phyloP scores from a whole-genome alignment of 2,797 vertebrate genomes.

The Arnoldichthys spilopterus region DNA sequence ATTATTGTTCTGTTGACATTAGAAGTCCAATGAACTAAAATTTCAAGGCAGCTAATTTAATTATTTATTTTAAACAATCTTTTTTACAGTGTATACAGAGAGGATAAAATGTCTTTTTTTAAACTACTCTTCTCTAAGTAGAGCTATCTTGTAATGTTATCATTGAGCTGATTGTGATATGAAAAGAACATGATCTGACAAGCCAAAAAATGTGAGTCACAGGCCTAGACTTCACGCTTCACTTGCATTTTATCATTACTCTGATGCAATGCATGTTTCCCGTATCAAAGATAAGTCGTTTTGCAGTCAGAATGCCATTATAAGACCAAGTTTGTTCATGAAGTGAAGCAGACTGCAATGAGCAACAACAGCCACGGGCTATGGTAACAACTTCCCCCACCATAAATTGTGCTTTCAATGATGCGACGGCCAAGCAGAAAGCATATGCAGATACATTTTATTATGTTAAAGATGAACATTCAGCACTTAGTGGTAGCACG shows the following conservation, averaged over 20 bases:
- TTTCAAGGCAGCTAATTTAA: not conserved
- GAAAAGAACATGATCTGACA: conserved; percentile 9
- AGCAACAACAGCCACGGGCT: conserved; percentile 10
- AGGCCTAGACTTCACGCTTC: not conserved
- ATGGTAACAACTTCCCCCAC: not conserved
- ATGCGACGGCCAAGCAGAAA: not conserved
- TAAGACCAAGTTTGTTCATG: conserved; percentile 11
- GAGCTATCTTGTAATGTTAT: not conserved
- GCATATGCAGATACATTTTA: not conserved
- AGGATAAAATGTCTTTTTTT: too few relatives aligned
- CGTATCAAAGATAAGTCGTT: conserved; percentile 4
- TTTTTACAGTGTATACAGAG: too few relatives aligned
- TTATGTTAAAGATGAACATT: not conserved
- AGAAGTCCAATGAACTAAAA: not conserved
- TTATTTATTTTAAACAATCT: too few relatives aligned
- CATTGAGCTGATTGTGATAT: not conserved
- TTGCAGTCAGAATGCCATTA: not conserved
- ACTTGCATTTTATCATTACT: conserved; percentile 26
- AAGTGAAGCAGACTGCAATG: conserved; percentile 1
- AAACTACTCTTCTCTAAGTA: not conserved
- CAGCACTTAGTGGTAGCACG: not conserved
- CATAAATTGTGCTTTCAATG: not conserved
- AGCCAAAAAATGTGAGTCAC: not conserved
- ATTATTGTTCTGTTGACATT: not conserved
- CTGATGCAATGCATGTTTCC: conserved; percentile 16